Evolutionary conservation across 2,888 invertebrate genomes (phyloP), one percentile per base, ranked within the genome.

Genomic region (Temnothorax ravouxi): DNA sequence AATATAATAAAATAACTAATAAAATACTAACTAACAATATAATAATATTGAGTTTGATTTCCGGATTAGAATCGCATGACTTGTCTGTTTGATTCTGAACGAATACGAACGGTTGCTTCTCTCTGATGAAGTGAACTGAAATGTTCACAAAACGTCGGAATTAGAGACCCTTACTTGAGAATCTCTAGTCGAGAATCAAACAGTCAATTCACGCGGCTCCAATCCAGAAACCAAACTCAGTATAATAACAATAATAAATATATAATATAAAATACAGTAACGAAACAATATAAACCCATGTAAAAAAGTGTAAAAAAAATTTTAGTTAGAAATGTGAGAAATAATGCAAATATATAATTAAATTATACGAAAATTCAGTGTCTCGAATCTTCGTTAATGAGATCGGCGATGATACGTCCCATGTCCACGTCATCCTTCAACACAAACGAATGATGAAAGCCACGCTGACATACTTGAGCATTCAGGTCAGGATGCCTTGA

Each of bases 381-480:
- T 34, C 0, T 50, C 1, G 25, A 59, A 21, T 85, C 89, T 76
- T 93, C 89, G 34, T 89, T 93, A 64, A 95, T 93, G 69, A 91
- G 61, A 83, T 93, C 92, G 0, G 93, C 94, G 56, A 94, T 84
- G 71, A 94, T 91, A 21, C 90, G 81, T 25, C 94, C 97, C 92
- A 98, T 96, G 88, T 95, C 95, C 72, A 95, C 93, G 1, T 97
- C 96, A 59, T 96, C 95, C 64, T 96, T 95, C 59, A 99, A 93
- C 6, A 98, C 98, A 96, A 98, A 99, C 3, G 98, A 97, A 95
- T 99, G 99, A 50, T 96, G 95, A 91, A 96, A 96, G 29, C 96
- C 96, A 67, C 96, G 94, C 29, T 95, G 95, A 92, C 97, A 97
- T 29, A 97, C 92, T 85, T 96, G 94, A 3, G 96, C 96, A 87